Evolutionary conservation across 2,113 vertebrate genomes (phyloP).

Genomic region (Micromys minutus): DNA sequence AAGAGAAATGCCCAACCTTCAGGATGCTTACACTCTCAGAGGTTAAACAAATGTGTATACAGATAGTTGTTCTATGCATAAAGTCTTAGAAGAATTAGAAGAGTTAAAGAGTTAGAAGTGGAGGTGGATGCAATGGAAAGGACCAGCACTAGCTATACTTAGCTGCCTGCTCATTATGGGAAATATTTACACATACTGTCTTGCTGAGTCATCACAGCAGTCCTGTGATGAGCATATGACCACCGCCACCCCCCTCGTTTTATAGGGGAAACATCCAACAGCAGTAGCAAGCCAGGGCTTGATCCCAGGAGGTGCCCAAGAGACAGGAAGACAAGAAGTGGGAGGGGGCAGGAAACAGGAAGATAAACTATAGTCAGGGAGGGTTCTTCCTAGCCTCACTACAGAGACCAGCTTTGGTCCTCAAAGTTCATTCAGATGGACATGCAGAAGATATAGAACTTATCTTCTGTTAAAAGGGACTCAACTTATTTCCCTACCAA

Average conservation of each 20-base stretch:
- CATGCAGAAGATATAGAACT: neutral
- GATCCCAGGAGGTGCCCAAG: neutral
- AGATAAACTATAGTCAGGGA: neutral
- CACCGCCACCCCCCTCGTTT: no score
- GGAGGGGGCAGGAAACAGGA: neutral
- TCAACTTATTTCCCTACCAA: neutral
- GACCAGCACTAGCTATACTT: neutral
- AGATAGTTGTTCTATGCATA: neutral
- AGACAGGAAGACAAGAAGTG: neutral
- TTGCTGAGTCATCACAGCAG: neutral
- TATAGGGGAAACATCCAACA: neutral
- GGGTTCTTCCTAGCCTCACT: neutral
- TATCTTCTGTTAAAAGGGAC: neutral
- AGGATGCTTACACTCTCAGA: neutral
- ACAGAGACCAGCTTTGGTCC: no score
- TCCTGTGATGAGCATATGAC: neutral
- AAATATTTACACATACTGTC: neutral
- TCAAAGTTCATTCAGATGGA: neutral
- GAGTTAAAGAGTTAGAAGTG: neutral
- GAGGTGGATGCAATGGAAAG: neutral
- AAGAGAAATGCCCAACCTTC: neutral
- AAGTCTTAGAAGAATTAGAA: no score
- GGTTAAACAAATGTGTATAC: neutral
- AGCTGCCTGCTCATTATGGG: no score
- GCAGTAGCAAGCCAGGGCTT: neutral